Evolutionary conservation across 37 sponge, comb jelly and placozoan genomes (phyloP).

Genomic region (Halisarca cf. caerulea): DNA sequence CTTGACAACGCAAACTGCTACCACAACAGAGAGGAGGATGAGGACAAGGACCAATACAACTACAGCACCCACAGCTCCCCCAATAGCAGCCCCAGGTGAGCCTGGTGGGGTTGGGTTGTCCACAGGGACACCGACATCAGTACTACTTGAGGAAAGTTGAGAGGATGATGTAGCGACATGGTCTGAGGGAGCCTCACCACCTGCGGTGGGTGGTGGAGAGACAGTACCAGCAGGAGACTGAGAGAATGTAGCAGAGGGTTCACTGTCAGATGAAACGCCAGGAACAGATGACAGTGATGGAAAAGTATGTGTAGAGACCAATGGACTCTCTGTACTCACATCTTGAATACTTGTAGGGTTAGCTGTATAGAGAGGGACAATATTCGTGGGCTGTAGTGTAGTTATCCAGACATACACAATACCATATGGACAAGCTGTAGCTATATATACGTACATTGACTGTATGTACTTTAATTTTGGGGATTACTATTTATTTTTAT

Average conservation of each 20-base stretch:
- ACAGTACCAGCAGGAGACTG: background rate
- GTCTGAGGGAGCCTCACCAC: background rate
- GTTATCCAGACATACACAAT: no score
- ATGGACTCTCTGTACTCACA: no score
- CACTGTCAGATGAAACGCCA: no score
- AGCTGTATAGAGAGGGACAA: no score
- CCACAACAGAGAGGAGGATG: background rate
- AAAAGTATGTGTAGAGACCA: no score
- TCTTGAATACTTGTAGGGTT: no score
- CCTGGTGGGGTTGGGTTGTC: background rate
- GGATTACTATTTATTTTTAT: no score
- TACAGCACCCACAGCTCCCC: background rate
- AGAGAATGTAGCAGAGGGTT: background rate
- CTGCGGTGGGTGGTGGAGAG: slow-evolving; percentile 34
- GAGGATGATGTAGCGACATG: background rate
- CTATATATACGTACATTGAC: no score
- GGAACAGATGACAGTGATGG: no score
- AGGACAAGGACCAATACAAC: background rate
- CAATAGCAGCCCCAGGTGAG: background rate
- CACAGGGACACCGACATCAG: background rate
- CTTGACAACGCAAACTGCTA: background rate
- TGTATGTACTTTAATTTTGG: no score
- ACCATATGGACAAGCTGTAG: no score
- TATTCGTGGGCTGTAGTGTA: no score
- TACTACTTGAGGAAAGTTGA: background rate